Base-by-base conservation (phyloP, 2,113 vertebrate species). In the Gadus chalcogrammus region DNA sequence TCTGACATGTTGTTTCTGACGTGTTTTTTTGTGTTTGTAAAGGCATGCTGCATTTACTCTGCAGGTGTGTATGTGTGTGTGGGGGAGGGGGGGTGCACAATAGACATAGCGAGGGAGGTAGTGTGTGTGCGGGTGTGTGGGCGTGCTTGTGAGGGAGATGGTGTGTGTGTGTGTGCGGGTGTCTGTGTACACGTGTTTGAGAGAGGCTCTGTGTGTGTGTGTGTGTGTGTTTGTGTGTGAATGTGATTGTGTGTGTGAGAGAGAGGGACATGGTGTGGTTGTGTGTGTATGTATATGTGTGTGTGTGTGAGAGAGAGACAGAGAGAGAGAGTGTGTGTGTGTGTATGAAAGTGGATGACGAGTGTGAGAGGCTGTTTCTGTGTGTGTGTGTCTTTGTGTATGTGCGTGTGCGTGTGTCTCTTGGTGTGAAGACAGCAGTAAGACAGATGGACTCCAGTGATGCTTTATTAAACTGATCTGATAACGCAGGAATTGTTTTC, bases 391-490 rank as follows among this genome's bases (percentile, higher is more conserved):
- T 58, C 9, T 58, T 9, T 58, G 38, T 59, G 52, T 71, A 20
- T n/a, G 18, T 70, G 28, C 48, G 70, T n/a, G 18, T 70, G 28
- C 48, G 70, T 18, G 64, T 64, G 64, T 22, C 12, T 52, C n/a
- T 53, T 18, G 20, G 42, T 27, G 18, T 66, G 42, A 15, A 15
- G 65, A 22, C 65, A 52, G 18, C 58, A 16, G n/a, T 48, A 42
- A 68, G 64, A 69, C 71, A 72, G 76, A 74, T 79, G 81, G 79
- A 71, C 59, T 55, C 65, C 71, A 63, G 52, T 76, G 64, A 61
- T 72, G 62, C 63, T 78, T 79, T 71, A 73, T 82, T 84, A 52
- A 69, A 64, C 61, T 64, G 55, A 72, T 71, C 61, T 62, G 67
- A 72, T 63, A 72, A 75, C 64, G 81, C 17, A 18, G 61, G 70